Base-by-base conservation (phyloP, 2,113 vertebrate genomes). In the Pipa parva region DNA sequence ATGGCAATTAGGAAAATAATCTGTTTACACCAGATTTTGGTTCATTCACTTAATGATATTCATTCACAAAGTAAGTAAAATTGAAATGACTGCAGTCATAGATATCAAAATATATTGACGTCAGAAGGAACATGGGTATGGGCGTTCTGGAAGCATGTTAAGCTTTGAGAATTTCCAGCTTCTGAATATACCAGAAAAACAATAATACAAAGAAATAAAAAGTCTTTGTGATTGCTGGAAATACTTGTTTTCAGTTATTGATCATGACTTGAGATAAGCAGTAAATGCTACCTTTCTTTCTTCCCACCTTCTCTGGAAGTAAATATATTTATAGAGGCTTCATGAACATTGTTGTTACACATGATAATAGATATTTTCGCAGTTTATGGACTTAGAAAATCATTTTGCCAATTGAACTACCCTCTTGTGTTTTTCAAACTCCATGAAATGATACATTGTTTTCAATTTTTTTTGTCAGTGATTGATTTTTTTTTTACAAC, bases 191-290 rank as follows among this genome's bases (percentile, higher is more conserved):
- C 17, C 7, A 42, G 39, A 11, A 42, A 42, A n/a, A 42, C 13
- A 42, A 42, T n/a, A 42, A 42, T 7, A 42, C 39, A 36, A 13
- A 36, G 13, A 42, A 50, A 15, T 13, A 50, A 21, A 50, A 50
- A 50, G 20, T 4, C 22, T 15, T 13, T 8, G 4, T 24, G 8
- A 50, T 11, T 21, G 11, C 18, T 50, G 48, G 48, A 50, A 50
- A 50, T 49, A 49, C 24, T 54, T 17, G 22, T 54, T 54, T 54
- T 54, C 50, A 2, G 21, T 27, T 54, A 54, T 54, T 54, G 25
- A 54, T 17, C 27, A 25, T 54, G 50, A 54, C 50, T 27, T 54
- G 22, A 54, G 25, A 54, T 25, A 54, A 54, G 25, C 50, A 54
- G 5, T 54, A 15, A 54, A 54, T 25, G 13, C 4, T 17, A 8